A percentile compares a stretch with the other conserved stretches of the same genome.
phyloP scores from a whole-genome alignment of 2,888 invertebrate species.

The Meghimatium bilineatum region DNA sequence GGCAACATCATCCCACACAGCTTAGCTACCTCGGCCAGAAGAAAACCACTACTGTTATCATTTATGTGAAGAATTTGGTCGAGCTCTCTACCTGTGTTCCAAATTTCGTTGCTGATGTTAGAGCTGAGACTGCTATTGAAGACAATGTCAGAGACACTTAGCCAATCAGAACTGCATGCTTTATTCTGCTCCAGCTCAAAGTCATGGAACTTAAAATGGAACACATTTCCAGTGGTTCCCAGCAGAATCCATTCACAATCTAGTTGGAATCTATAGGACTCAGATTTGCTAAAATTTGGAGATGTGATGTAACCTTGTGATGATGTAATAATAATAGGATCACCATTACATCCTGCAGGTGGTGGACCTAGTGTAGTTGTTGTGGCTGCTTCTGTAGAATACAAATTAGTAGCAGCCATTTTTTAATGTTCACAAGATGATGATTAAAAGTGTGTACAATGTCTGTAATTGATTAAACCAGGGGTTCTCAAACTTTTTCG shows the following conservation, averaged over 20 bases:
- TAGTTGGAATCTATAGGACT: conserved; percentile 56
- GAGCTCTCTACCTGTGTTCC: background rate
- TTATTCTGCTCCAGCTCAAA: conserved; percentile 61
- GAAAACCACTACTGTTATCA: background rate
- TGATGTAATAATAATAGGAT: conserved; percentile 35
- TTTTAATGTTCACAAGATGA: too few species aligned
- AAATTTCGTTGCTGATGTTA: background rate
- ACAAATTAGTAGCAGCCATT: too few species aligned
- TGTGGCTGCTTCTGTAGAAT: background rate
- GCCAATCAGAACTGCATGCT: conserved; percentile 61
- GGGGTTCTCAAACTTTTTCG: too few species aligned
- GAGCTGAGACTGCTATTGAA: background rate
- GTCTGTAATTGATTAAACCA: too few species aligned
- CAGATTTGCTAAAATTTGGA: conserved; percentile 57
- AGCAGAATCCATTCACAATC: conserved; percentile 66
- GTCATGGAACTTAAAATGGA: conserved; percentile 59
- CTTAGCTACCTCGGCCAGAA: conserved; percentile 31
- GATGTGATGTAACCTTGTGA: conserved; percentile 58
- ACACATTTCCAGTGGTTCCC: conserved; percentile 60
- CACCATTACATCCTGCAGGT: conserved; percentile 50
- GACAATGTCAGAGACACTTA: conserved; percentile 57
- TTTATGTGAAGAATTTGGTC: background rate
- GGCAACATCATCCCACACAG: conserved; percentile 62
- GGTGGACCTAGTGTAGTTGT: conserved; percentile 30
- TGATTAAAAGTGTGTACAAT: too few species aligned